phyloP scores from a whole-genome alignment of 2,888 invertebrate species.

The Stictocephala bisonia region DNA sequence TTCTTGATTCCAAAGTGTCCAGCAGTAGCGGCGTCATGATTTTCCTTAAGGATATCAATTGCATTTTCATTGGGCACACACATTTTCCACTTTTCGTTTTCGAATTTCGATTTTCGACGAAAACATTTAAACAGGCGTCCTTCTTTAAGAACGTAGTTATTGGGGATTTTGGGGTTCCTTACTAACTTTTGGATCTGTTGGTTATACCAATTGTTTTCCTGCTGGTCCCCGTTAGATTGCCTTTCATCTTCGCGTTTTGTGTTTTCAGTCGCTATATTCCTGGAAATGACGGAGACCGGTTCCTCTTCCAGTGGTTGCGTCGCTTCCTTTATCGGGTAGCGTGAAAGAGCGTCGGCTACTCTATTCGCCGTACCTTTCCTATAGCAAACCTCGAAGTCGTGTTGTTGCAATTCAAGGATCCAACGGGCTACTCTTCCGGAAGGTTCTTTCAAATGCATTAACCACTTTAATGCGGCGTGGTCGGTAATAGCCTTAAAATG shows the following conservation, averaged over 20 bases:
- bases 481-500: slow-evolving; percentile 36
- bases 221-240: not conserved
- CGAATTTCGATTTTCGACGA: not conserved
- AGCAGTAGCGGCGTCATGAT: slow-evolving; percentile 1
- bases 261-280: not conserved
- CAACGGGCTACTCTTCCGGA: slow-evolving; percentile 52
- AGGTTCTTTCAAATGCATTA: slow-evolving; percentile 52
- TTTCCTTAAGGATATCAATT: not conserved
- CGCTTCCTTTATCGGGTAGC: slow-evolving; percentile 5
- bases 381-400: slow-evolving; percentile 18
- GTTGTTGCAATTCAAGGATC: slow-evolving; percentile 50
- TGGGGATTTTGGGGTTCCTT: not conserved
- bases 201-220: not conserved
- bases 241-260: not conserved
- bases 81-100: not conserved
- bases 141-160: not conserved
- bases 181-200: not conserved
- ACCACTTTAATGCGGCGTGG: slow-evolving; percentile 51
- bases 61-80: not conserved
- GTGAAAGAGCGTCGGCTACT: not conserved
- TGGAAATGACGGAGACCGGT: not conserved
- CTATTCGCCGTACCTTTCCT: not conserved
- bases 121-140: too few relatives aligned
- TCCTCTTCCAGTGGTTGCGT: too few relatives aligned
- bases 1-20: slow-evolving; percentile 16